A percentile compares a stretch with the other conserved stretches of the same genome.
Evolutionary conservation across 1,140 invertebrate species (phyloP).

Genomic region (Argopecten irradians): DNA sequence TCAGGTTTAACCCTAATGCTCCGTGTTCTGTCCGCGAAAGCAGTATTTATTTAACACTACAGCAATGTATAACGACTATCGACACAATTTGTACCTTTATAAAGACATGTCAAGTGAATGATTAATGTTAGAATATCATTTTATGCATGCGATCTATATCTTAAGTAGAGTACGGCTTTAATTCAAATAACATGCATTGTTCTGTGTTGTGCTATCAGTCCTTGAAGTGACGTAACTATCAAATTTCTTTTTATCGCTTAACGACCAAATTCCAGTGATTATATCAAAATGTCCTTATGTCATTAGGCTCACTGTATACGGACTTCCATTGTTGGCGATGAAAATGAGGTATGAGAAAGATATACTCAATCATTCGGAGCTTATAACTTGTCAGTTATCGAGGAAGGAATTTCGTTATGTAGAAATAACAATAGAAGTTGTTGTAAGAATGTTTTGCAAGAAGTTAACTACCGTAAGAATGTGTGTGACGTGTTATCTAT

Average conservation of each 20-base stretch:
- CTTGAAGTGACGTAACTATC: not conserved
- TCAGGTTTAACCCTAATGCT: not conserved
- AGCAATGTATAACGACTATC: not conserved
- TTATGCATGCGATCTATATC: not conserved
- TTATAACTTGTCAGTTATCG: not conserved
- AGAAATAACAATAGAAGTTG: not conserved
- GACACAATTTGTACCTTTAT: not conserved
- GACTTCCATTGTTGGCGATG: not conserved
- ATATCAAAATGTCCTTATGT: not conserved
- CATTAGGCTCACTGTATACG: not conserved
- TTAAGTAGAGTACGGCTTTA: not conserved
- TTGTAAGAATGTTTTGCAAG: not conserved
- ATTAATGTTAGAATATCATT: not conserved
- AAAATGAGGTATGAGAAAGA: not conserved
- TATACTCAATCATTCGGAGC: not conserved
- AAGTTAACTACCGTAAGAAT: not conserved
- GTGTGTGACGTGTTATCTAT: not conserved
- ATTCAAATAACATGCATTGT: not conserved
- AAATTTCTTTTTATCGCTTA: constrained; percentile 18
- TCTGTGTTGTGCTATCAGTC: not conserved
- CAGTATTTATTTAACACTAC: not conserved
- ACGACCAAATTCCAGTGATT: constrained; percentile 1
- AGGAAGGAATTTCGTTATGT: not conserved
- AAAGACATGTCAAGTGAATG: not conserved
- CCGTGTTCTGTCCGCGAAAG: not conserved